Evolutionary conservation across 2,797 vertebrate genomes (phyloP).

Genomic region (Sebastolobus altivelis): DNA sequence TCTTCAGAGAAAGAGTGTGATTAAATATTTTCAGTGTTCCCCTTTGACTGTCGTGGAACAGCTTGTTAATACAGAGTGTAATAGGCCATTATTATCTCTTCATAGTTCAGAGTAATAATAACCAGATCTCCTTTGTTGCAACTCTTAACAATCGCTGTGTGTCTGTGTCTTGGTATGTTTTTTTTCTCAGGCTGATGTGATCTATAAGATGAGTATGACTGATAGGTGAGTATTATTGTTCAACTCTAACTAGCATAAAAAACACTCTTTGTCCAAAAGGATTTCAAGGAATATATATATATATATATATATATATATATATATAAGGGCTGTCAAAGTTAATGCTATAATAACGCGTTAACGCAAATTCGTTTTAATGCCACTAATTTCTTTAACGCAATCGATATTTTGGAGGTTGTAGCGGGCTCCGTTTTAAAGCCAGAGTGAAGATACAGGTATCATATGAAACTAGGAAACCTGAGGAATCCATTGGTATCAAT

Average conservation of each 20-base stretch:
- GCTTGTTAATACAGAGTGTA: background rate
- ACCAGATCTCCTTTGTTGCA: background rate
- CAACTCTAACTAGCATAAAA: background rate
- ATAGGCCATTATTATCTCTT: background rate
- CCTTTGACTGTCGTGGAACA: background rate
- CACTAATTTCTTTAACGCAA: no score
- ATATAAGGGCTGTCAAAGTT: no score
- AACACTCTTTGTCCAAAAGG: background rate
- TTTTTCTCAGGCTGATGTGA: constrained; percentile 94
- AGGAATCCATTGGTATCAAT: no score
- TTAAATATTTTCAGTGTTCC: background rate
- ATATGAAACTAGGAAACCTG: no score
- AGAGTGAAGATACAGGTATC: no score
- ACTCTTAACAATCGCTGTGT: background rate
- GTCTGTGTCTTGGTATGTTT: constrained; percentile 5
- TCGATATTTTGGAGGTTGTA: no score
- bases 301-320: no score
- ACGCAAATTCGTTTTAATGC: no score
- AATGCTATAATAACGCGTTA: no score
- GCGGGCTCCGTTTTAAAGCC: no score
- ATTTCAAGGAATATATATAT: background rate
- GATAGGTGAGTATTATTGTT: constrained; percentile 90
- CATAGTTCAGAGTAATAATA: background rate
- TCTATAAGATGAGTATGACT: constrained; percentile 99
- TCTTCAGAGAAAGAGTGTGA: background rate